These are phyloP conservation scores for Hydrocynus forskahlii DNA, from an alignment of 2,797 vertebrate genomes.

Conservation along the genomic window DNA sequence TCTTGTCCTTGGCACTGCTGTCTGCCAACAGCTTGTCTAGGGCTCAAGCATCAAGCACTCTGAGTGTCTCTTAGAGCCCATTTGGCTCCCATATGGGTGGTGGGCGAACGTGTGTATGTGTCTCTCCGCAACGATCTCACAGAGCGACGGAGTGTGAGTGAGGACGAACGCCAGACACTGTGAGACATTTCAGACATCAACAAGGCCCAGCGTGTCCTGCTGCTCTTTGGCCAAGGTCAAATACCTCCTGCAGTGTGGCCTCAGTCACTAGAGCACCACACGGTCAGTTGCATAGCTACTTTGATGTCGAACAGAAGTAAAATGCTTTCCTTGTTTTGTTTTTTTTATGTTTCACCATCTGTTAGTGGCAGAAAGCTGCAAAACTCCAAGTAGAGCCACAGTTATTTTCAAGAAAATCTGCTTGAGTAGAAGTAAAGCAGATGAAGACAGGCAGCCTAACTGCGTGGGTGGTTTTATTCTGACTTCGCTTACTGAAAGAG, in stretches of 20 bases:
- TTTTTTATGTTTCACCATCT: neutral
- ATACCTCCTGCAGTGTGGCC: slow-evolving; percentile 16
- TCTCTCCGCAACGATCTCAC: slow-evolving; percentile 15
- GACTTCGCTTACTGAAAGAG: neutral
- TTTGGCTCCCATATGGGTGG: slow-evolving; percentile 44
- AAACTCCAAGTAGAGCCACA: neutral
- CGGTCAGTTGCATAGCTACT: neutral
- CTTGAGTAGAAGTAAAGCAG: slow-evolving; percentile 2
- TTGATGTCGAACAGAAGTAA: slow-evolving; percentile 6
- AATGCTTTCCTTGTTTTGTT: neutral
- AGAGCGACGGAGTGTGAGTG: slow-evolving; percentile 21
- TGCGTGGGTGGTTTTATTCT: neutral
- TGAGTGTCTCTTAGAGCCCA: slow-evolving; percentile 15
- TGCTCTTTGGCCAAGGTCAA: neutral
- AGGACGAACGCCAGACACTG: slow-evolving; percentile 24
- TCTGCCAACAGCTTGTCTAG: slow-evolving; percentile 41
- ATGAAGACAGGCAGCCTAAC: neutral
- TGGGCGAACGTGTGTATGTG: slow-evolving; percentile 30
- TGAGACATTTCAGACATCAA: slow-evolving; percentile 42
- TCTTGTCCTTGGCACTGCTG: slow-evolving; percentile 14
- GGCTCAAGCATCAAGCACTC: slow-evolving; percentile 32
- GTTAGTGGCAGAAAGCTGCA: neutral
- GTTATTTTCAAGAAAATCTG: neutral
- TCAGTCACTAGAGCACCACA: neutral
- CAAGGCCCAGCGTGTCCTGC: slow-evolving; percentile 20